Percentiles rank a stretch among this genome's conserved stretches.
Evolutionary conservation across 2,113 vertebrate genomes (phyloP).

Genomic region (Sinocyclocheilus anophthalmus): DNA sequence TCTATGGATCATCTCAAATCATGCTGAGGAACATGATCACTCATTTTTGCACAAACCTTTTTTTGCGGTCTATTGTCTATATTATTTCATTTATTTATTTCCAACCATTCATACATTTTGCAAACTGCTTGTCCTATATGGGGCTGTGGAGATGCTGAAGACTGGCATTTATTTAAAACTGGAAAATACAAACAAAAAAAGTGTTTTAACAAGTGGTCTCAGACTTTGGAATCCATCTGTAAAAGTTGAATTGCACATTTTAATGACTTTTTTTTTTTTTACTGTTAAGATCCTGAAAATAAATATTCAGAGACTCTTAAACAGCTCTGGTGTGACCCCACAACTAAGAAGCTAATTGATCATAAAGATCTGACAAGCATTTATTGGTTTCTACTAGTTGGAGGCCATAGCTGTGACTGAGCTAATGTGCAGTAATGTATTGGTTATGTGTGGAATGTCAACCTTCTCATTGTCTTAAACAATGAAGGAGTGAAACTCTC

Average conservation of each 20-base stretch:
- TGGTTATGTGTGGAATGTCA: slow-evolving; percentile 32
- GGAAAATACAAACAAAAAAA: not conserved
- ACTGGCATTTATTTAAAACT: not conserved
- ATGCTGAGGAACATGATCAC: not conserved
- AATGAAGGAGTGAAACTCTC: slow-evolving; percentile 13
- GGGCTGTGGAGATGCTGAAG: not conserved
- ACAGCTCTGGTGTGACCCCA: not conserved
- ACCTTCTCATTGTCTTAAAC: slow-evolving; percentile 11
- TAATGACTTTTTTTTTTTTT: not conserved
- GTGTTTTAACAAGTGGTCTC: not conserved
- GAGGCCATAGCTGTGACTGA: not conserved
- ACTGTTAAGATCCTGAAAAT: not conserved
- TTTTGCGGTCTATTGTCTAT: not conserved
- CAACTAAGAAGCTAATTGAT: not conserved
- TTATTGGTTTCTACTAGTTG: not conserved
- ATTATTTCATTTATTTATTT: not conserved
- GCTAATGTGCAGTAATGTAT: slow-evolving; percentile 19
- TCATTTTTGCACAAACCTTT: not conserved
- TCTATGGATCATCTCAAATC: not conserved
- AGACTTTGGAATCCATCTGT: not conserved
- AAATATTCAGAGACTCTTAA: not conserved
- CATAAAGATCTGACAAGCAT: not conserved
- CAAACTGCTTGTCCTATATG: not conserved
- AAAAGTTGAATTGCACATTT: not conserved
- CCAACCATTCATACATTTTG: not conserved